Conservation (phyloP, 2,888 invertebrate genomes). For the Slavum lentiscoides region DNA sequence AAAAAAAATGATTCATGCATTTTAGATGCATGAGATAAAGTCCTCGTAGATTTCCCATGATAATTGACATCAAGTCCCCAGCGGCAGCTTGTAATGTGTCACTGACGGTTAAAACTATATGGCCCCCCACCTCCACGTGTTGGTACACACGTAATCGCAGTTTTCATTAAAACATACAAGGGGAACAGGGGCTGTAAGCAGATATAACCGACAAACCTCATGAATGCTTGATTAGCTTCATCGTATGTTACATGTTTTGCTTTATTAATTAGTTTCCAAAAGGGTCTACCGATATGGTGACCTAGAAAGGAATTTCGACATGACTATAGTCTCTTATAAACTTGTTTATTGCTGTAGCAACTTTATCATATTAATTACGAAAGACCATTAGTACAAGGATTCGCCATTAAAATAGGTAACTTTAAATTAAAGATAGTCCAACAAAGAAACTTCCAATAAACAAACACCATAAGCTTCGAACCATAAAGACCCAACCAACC, state of each 20-base stretch:
- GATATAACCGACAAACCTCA: conserved; percentile 50
- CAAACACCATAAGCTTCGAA: background rate
- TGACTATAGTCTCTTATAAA: conserved; percentile 4
- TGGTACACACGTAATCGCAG: conserved; percentile 46
- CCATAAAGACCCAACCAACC: background rate
- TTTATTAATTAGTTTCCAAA: conserved; percentile 50
- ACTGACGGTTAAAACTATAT: conserved; percentile 31
- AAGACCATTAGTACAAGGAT: conserved; percentile 40
- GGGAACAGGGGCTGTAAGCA: conserved; percentile 23
- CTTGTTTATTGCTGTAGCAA: conserved; percentile 20
- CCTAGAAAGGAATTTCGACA: conserved; percentile 33
- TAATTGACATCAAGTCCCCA: conserved; percentile 34
- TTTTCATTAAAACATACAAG: conserved; percentile 48
- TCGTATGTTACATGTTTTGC: conserved; percentile 43
- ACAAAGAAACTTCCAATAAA: conserved; percentile 16
- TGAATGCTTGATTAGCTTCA: conserved; percentile 47
- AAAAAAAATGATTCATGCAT: conserved; percentile 47
- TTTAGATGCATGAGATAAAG: conserved; percentile 46
- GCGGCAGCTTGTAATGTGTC: conserved; percentile 40
- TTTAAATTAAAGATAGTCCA: conserved; percentile 23
- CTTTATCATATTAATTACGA: conserved; percentile 43
- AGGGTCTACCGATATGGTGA: conserved; percentile 37
- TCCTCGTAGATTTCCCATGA: conserved; percentile 51
- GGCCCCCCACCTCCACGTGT: background rate
- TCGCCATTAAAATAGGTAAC: conserved; percentile 17